Conservation (phyloP, 2,113 vertebrate species). For the Scatophagus argus region DNA sequence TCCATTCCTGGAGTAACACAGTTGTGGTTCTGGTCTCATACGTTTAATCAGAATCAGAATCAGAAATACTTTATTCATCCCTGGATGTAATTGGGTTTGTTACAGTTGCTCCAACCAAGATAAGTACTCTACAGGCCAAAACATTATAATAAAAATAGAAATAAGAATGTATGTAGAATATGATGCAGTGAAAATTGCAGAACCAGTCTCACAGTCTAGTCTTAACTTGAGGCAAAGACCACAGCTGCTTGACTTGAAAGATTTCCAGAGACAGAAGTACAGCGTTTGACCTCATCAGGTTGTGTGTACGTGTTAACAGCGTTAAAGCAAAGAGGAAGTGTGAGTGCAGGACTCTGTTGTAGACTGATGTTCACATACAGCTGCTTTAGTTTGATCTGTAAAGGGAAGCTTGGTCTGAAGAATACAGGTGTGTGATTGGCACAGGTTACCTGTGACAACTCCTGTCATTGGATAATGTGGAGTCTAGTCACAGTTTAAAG, state of each 20-base stretch:
- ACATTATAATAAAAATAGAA: no score
- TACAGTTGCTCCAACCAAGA: no score
- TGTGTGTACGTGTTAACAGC: neutral
- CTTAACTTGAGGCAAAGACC: slow-evolving; percentile 24
- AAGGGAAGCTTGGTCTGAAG: neutral
- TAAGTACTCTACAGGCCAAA: no score
- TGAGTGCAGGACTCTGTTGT: neutral
- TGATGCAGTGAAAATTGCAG: no score
- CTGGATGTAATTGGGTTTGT: no score
- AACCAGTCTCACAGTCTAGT: no score
- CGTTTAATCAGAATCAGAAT: no score
- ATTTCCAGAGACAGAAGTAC: slow-evolving; percentile 3
- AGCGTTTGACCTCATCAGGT: no score
- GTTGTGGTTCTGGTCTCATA: no score
- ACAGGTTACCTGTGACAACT: neutral
- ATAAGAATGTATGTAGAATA: no score
- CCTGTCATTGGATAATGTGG: slow-evolving; percentile 6
- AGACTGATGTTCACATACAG: neutral
- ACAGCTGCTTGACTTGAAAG: slow-evolving; percentile 5
- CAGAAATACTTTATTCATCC: no score
- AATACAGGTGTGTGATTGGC: slow-evolving; percentile 50
- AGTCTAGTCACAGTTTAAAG: neutral
- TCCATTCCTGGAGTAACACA: neutral
- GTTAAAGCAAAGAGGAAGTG: neutral
- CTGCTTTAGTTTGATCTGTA: neutral